These are phyloP conservation scores for Cyclina sinensis DNA, from an alignment of 1,140 invertebrate species.

Conservation along the genomic window DNA sequence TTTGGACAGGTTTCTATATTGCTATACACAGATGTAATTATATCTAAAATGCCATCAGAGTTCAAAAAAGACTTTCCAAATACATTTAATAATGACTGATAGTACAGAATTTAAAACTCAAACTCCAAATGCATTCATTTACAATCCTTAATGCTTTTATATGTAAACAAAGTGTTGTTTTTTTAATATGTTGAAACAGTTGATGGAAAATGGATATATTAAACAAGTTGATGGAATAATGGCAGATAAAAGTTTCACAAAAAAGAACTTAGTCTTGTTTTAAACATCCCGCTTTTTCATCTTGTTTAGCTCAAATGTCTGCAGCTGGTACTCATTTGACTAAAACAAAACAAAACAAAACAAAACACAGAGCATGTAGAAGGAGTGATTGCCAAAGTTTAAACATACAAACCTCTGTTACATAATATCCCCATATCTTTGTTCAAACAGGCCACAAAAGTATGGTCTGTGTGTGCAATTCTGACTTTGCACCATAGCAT, in stretches of 20 bases:
- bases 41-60: constrained; percentile 27
- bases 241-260: constrained; percentile 74
- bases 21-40: constrained; percentile 4
- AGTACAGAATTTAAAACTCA: constrained; percentile 38
- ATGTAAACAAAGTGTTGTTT: constrained; percentile 54
- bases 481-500: constrained; percentile 69
- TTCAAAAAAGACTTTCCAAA: constrained; percentile 43
- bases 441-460: constrained; percentile 70
- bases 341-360: constrained; percentile 69
- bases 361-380: constrained; percentile 70
- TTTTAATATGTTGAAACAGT: constrained; percentile 26
- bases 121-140: constrained; percentile 14
- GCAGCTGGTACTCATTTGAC: constrained; percentile 36
- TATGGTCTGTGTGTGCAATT: constrained; percentile 69
- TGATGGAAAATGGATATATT: constrained; percentile 39
- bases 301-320: constrained; percentile 49
- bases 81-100: constrained; percentile 27
- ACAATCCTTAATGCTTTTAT: constrained; percentile 45
- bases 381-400: constrained; percentile 68
- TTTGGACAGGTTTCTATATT: constrained; percentile 27
- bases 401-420: constrained; percentile 67
- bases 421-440: constrained; percentile 64
- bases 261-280: constrained; percentile 36
- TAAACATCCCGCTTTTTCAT: constrained; percentile 70
- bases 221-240: constrained; percentile 68